Evolutionary conservation across 2,888 invertebrate species (phyloP).

Genomic region (Uropetala carovei): DNA sequence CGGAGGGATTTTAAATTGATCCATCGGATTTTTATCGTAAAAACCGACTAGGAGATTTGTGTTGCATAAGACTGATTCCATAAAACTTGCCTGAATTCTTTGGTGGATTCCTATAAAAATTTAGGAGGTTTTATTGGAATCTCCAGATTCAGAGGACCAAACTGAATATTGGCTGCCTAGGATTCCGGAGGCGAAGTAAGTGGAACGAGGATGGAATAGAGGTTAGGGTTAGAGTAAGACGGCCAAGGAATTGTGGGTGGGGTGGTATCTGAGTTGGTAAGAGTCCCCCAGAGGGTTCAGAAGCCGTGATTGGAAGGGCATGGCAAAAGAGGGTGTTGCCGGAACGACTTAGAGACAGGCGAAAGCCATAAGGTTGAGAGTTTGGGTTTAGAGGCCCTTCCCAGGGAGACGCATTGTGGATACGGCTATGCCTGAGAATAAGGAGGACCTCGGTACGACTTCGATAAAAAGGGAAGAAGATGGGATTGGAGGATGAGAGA

Average conservation of each 20-base stretch:
- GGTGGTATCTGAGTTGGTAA: neutral
- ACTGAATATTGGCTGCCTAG: neutral
- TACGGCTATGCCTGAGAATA: neutral
- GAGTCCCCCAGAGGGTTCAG: neutral
- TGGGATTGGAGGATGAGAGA: neutral
- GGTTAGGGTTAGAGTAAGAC: neutral
- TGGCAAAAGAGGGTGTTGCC: neutral
- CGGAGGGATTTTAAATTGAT: too few species aligned
- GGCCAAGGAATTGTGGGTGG: neutral
- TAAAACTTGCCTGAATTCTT: too few species aligned
- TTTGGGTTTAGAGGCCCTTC: neutral
- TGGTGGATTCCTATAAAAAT: too few species aligned
- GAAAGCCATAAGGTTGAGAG: slow-evolving; percentile 18
- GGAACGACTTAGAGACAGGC: neutral
- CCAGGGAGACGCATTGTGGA: neutral
- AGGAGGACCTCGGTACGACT: neutral
- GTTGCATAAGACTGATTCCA: too few species aligned
- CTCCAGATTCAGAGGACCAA: neutral
- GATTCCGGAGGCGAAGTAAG: neutral
- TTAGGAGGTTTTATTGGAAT: too few species aligned
- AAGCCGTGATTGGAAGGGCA: neutral
- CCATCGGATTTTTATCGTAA: too few species aligned
- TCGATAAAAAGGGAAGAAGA: neutral
- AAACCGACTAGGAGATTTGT: too few species aligned
- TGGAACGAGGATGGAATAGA: neutral